phyloP scores from a whole-genome alignment of 2,888 invertebrate species.

The Netelia virgata region DNA sequence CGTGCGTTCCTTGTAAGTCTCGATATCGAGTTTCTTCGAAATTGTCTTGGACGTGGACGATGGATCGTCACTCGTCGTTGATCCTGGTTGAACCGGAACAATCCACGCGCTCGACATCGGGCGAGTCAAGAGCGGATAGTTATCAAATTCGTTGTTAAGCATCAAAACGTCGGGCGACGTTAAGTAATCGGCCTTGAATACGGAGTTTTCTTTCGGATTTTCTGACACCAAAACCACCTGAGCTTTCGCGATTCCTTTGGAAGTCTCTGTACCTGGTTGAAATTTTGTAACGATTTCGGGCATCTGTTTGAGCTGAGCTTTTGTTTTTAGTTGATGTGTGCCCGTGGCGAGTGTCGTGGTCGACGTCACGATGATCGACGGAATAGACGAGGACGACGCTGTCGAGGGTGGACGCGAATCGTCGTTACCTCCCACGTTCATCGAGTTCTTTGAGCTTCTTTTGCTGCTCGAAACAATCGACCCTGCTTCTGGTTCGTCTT shows the following conservation, averaged over 20 bases:
- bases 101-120: not conserved
- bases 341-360: not conserved
- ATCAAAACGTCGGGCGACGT: not conserved
- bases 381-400: slow-evolving; percentile 22
- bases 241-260: slow-evolving; percentile 7
- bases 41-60: slow-evolving; percentile 26
- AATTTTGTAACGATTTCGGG: slow-evolving; percentile 67
- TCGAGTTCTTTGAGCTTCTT: slow-evolving; percentile 13
- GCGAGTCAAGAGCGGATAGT: not conserved
- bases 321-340: slow-evolving; percentile 73
- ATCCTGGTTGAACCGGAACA: not conserved
- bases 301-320: slow-evolving; percentile 79
- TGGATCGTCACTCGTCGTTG: not conserved
- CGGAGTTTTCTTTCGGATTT: not conserved
- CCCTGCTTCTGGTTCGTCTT: slow-evolving; percentile 43
- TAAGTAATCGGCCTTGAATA: not conserved
- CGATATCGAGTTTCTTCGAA: slow-evolving; percentile 79
- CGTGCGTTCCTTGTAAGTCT: slow-evolving; percentile 79
- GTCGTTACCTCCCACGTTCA: not conserved
- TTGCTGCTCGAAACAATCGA: not conserved
- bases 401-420: slow-evolving; percentile 8
- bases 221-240: not conserved
- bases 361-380: not conserved
- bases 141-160: not conserved
- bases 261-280: not conserved